A percentile compares a stretch with the other conserved stretches of the same genome.
Conservation (phyloP, 2,113 vertebrate species). For the Misgurnus anguillicaudatus region DNA sequence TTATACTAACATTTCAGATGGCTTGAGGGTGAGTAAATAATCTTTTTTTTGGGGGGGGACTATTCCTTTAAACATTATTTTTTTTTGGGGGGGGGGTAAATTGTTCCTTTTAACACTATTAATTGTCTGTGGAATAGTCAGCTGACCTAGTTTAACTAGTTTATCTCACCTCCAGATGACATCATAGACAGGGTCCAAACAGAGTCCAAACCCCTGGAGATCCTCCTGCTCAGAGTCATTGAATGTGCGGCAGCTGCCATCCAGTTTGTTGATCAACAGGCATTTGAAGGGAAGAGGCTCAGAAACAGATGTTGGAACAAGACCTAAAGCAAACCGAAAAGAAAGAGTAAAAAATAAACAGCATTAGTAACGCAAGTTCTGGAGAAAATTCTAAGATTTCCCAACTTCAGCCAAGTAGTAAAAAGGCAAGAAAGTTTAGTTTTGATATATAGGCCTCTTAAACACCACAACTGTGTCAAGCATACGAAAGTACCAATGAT, state of each 20-base stretch:
- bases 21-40: too few species aligned
- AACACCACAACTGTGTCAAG: neutral
- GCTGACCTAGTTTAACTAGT: too few species aligned
- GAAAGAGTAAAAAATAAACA: neutral
- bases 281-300: slow-evolving; percentile 98
- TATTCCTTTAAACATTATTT: too few species aligned
- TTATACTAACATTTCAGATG: neutral
- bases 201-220: slow-evolving; percentile 95
- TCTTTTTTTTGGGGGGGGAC: too few species aligned
- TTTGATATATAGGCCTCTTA: neutral
- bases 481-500: slow-evolving; percentile 83
- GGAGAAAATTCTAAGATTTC: neutral
- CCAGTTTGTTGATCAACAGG: slow-evolving; percentile 97
- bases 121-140: too few species aligned
- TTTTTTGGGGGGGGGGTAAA: too few species aligned
- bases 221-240: slow-evolving; percentile 99
- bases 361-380: too few species aligned
- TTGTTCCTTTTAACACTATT: too few species aligned
- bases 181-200: slow-evolving; percentile 97
- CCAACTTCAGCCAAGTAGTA: too few species aligned
- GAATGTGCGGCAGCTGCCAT: slow-evolving; percentile 98
- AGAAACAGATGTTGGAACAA: slow-evolving; percentile 91
- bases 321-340: slow-evolving; percentile 69
- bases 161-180: slow-evolving; percentile 94
- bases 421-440: too few species aligned